phyloP scores from a whole-genome alignment of 2,888 invertebrate species.

The Elysia crispata region DNA sequence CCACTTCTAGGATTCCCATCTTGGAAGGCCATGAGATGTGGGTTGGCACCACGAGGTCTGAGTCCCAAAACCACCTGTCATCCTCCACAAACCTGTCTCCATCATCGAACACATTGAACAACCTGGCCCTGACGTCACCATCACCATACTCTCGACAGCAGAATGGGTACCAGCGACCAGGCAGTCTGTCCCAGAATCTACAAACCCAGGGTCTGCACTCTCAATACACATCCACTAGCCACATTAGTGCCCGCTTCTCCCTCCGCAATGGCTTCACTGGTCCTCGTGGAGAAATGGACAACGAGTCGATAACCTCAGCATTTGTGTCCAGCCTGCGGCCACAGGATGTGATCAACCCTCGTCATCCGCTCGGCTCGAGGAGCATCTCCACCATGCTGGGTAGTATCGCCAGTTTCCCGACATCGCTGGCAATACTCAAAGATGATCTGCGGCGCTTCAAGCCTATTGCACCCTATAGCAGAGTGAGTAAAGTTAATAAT shows the following conservation, averaged over 20 bases:
- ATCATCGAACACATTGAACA: background rate
- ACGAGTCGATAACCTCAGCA: conserved; percentile 31
- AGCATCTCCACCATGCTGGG: conserved; percentile 46
- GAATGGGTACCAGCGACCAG: background rate
- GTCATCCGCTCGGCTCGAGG: conserved; percentile 20
- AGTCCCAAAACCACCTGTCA: background rate
- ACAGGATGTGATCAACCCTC: conserved; percentile 17
- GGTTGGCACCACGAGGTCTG: background rate
- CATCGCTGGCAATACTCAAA: conserved; percentile 38
- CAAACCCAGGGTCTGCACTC: conserved; percentile 22
- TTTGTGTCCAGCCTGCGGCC: conserved; percentile 27
- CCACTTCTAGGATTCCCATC: too few relatives aligned
- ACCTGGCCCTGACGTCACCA: background rate
- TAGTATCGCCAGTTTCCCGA: conserved; percentile 42
- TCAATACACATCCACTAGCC: conserved; percentile 27
- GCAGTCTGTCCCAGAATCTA: background rate
- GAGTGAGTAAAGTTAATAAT: conserved; percentile 10
- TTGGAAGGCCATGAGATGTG: too few relatives aligned
- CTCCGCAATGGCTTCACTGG: background rate
- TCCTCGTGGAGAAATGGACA: conserved; percentile 35
- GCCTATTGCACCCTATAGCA: background rate
- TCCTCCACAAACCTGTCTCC: background rate
- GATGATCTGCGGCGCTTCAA: conserved; percentile 43
- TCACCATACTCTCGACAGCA: conserved; percentile 19
- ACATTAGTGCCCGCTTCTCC: conserved; percentile 29